Percentiles rank a stretch among this genome's conserved stretches.
These are phyloP conservation scores for Sebastes nivosus DNA, from an alignment of 2,797 vertebrate genomes.

Conservation along the genomic window DNA sequence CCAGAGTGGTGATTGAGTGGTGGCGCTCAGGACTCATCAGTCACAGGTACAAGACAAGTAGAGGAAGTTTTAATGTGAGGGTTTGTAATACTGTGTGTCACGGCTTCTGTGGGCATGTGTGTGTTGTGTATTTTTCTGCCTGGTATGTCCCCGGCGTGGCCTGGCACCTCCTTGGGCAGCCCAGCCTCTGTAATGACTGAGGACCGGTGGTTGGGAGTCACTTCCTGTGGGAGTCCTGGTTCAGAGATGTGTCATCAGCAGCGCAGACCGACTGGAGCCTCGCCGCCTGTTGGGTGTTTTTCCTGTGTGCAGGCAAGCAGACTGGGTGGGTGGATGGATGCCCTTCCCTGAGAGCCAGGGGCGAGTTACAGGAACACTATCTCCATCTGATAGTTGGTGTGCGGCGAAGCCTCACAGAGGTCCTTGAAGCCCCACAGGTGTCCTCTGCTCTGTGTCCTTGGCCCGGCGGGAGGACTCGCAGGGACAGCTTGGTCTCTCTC, in stretches of 20 bases:
- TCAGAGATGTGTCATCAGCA: slow-evolving; percentile 80
- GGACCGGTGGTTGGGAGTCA: slow-evolving; percentile 75
- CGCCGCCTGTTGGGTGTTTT: slow-evolving; percentile 52
- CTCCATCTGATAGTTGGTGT: slow-evolving; percentile 54
- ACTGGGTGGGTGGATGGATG: slow-evolving; percentile 45
- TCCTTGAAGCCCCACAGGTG: slow-evolving; percentile 72
- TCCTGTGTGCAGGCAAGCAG: slow-evolving; percentile 48
- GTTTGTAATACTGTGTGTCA: slow-evolving; percentile 28
- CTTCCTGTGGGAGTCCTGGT: slow-evolving; percentile 82
- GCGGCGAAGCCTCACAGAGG: slow-evolving; percentile 32
- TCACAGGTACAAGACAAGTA: neutral
- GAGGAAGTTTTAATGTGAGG: slow-evolving; percentile 10
- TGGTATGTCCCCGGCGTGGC: slow-evolving; percentile 48
- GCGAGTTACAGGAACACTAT: slow-evolving; percentile 45
- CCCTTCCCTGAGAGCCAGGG: slow-evolving; percentile 51
- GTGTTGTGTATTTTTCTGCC: slow-evolving; percentile 42
- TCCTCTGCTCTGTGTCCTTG: slow-evolving; percentile 65
- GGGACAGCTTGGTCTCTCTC: slow-evolving; percentile 59
- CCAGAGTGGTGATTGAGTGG: slow-evolving; percentile 24
- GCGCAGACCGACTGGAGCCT: slow-evolving; percentile 78
- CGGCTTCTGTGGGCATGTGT: slow-evolving; percentile 20
- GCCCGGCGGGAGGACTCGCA: slow-evolving; percentile 28
- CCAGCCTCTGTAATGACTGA: slow-evolving; percentile 76
- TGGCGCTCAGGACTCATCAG: slow-evolving; percentile 2
- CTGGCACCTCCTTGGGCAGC: slow-evolving; percentile 70